Evolutionary conservation across 1,140 invertebrate species (phyloP).

Genomic region (Drosophila pachea): DNA sequence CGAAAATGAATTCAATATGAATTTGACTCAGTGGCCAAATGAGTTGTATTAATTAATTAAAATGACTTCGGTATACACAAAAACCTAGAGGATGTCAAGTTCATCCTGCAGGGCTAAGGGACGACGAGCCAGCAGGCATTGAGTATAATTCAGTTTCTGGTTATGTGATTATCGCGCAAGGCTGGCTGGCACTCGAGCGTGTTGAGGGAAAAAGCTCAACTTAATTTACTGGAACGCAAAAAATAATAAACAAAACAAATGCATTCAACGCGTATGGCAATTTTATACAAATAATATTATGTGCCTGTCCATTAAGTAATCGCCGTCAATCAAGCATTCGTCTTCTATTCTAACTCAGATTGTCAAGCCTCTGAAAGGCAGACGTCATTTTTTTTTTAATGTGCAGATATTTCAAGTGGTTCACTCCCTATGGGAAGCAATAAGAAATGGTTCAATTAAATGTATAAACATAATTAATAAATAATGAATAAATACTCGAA

Average conservation of each 20-base stretch:
- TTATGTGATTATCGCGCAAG: conserved; percentile 32
- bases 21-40: background rate
- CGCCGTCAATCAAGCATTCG: conserved; percentile 6
- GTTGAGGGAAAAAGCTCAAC: conserved; percentile 10
- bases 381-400: too few relatives aligned
- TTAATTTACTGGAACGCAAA: conserved; percentile 34
- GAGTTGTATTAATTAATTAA: conserved; percentile 56
- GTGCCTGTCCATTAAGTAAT: conserved; percentile 25
- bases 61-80: conserved; percentile 2
- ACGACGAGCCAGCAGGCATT: background rate
- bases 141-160: conserved; percentile 20
- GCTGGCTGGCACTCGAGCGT: conserved; percentile 20
- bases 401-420: too few relatives aligned
- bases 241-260: conserved; percentile 26
- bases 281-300: background rate
- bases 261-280: too few relatives aligned
- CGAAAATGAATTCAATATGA: background rate
- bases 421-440: background rate
- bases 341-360: too few relatives aligned
- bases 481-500: too few relatives aligned
- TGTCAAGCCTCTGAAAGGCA: too few relatives aligned
- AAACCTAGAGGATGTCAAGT: too few relatives aligned
- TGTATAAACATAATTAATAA: background rate
- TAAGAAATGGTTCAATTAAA: conserved; percentile 10
- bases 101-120: too few relatives aligned